Conservation (phyloP, 2,113 vertebrate genomes). For the Amphiprion ocellaris region DNA sequence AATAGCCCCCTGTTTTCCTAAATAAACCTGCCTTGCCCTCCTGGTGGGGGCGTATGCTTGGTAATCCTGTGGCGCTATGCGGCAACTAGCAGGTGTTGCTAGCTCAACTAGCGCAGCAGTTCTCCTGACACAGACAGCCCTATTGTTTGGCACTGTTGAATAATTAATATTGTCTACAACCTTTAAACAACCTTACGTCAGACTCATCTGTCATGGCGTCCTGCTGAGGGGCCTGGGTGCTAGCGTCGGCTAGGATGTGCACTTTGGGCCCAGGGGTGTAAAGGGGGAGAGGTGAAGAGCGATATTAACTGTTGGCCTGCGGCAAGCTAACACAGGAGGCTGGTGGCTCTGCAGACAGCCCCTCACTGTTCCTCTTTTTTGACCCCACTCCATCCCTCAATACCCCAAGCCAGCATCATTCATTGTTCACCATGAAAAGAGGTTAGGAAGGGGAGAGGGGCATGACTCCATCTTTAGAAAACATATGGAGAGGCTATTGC, state of each 20-base stretch:
- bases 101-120: slow-evolving; percentile 64
- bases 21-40: slow-evolving; percentile 64
- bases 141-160: slow-evolving; percentile 78
- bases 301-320: slow-evolving; percentile 80
- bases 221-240: slow-evolving; percentile 61
- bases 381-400: slow-evolving; percentile 67
- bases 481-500: slow-evolving; percentile 77
- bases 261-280: slow-evolving; percentile 58
- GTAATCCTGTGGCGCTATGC: slow-evolving; percentile 72
- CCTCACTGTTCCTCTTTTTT: slow-evolving; percentile 53
- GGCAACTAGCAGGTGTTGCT: slow-evolving; percentile 72
- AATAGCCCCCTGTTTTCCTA: slow-evolving; percentile 70
- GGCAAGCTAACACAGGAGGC: slow-evolving; percentile 64
- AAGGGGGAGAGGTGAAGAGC: slow-evolving; percentile 75
- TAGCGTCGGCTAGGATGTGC: slow-evolving; percentile 58
- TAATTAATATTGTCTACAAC: slow-evolving; percentile 83
- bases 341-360: slow-evolving; percentile 51
- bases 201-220: slow-evolving; percentile 81
- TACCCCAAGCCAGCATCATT: slow-evolving; percentile 68
- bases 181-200: slow-evolving; percentile 84
- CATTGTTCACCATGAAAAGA: slow-evolving; percentile 68
- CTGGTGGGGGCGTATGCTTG: slow-evolving; percentile 36
- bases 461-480: slow-evolving; percentile 73
- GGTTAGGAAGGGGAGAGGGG: slow-evolving; percentile 62
- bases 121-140: slow-evolving; percentile 55